Percentiles rank a stretch among this genome's conserved stretches.
Evolutionary conservation across 2,888 invertebrate species (phyloP).

Genomic region (Schizaphis graminum): DNA sequence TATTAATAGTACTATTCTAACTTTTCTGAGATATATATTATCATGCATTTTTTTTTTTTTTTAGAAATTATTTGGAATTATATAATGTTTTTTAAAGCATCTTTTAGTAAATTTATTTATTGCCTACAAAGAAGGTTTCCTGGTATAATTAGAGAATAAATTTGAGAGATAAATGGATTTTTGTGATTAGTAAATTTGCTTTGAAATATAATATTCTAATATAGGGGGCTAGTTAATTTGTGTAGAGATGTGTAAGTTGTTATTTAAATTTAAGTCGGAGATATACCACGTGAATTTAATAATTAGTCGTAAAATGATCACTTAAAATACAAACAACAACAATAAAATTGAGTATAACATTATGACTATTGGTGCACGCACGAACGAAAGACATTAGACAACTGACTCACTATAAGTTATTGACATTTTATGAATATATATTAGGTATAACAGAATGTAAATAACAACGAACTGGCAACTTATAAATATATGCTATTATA

Average conservation of each 20-base stretch:
- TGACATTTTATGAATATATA: not conserved
- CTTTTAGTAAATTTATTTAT: not conserved
- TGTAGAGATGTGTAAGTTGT: not conserved
- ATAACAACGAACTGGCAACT: not conserved
- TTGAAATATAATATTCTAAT: not conserved
- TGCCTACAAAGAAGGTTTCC: not conserved
- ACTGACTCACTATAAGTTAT: not conserved
- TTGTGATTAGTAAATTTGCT: not conserved
- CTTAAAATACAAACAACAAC: not conserved
- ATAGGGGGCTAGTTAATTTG: not conserved
- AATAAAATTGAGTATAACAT: not conserved
- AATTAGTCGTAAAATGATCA: not conserved
- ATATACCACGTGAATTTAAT: not conserved
- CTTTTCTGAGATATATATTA: no score
- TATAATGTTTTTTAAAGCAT: not conserved
- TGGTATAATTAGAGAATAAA: not conserved
- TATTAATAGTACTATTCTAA: no score
- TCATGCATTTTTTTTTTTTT: not conserved
- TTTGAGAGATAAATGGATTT: not conserved
- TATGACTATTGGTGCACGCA: not conserved
- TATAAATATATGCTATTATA: not conserved
- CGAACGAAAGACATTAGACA: constrained; percentile 5
- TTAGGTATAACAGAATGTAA: not conserved
- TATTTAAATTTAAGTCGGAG: not conserved
- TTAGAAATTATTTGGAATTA: not conserved